A percentile compares a stretch with the other conserved stretches of the same genome.
phyloP scores from a whole-genome alignment of 2,113 vertebrate genomes.

The Leptocoma aspasia region DNA sequence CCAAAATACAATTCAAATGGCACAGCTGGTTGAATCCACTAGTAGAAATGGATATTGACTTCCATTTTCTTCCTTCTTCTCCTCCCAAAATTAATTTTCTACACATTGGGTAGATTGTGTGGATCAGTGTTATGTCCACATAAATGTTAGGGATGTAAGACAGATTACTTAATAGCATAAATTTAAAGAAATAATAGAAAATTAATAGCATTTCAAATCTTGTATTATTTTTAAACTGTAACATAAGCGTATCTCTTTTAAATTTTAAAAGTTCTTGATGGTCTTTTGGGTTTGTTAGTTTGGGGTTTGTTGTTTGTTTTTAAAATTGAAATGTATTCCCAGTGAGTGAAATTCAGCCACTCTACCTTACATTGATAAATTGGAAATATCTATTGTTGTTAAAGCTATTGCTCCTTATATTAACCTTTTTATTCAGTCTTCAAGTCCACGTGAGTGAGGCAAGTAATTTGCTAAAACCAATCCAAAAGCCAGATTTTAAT shows the following conservation, averaged over 20 bases:
- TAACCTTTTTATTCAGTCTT: neutral
- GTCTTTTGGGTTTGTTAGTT: neutral
- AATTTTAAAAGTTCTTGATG: neutral
- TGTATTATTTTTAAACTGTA: neutral
- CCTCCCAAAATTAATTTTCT: neutral
- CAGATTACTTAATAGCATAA: neutral
- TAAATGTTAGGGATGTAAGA: neutral
- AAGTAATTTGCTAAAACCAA: neutral
- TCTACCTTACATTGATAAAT: neutral
- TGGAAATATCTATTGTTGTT: neutral
- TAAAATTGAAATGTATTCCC: neutral
- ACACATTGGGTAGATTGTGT: neutral
- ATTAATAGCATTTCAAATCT: neutral
- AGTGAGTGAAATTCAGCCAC: neutral
- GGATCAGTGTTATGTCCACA: neutral
- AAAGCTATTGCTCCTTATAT: neutral
- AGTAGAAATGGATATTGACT: slow-evolving; percentile 18
- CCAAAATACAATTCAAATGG: slow-evolving; percentile 22
- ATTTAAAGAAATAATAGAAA: neutral
- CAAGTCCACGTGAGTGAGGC: neutral
- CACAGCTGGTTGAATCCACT: neutral
- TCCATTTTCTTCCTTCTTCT: neutral
- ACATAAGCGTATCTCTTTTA: neutral
- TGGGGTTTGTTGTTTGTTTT: fast-evolving
- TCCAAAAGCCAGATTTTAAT: neutral